Evolutionary conservation across 2,797 vertebrate species (phyloP), one percentile per base, ranked within the genome.

Genomic region (Scolopax bukidnonensis): DNA sequence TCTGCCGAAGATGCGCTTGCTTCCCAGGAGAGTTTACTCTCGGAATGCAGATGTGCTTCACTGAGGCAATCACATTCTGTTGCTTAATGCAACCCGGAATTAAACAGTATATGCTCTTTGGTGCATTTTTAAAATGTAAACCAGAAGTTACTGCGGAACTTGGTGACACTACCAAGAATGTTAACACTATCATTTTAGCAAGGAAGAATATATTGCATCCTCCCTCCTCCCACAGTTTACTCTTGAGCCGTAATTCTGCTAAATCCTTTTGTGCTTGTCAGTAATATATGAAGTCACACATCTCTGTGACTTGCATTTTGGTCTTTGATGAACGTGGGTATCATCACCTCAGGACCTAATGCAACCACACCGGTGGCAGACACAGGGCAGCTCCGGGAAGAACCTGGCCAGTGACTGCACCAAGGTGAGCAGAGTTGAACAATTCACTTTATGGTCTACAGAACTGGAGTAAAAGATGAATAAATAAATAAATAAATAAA

Each of bases 71-170:
- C 14, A 4, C 16, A 6, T 73, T 88, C 19, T 16, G 89, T 90
- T 97, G 89, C 33, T 4, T 94, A 95, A 94, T 4, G 24, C 76
- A 79, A 80, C 75, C 45, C 81, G 32, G 88, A 97, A 96, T 97
- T 85, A 84, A 98, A 89, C 76, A 75, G 74, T 81, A 75, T 65
- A 84, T 47, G 74, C 83, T 94, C 50, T 53, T 80, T 32, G 41
- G 79, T 95, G 89, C 74, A 30, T 89, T 96, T 94, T 84, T 78
- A 76, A 97, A 96, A 95, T 53, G 84, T 64, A 95, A 97, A 97
- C 89, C 87, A 92, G 80, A 56, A 97, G 95, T 86, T 95, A 84
- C 60, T 68, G 90, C 0, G 1, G 41, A 84, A 81, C 82, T 81
- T 48, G 9, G 75, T 1, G 51, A 82, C 10, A 69, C 84, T 93